Evolutionary conservation across 2,113 vertebrate genomes (phyloP).

Genomic region (Monarcha castaneiventris): DNA sequence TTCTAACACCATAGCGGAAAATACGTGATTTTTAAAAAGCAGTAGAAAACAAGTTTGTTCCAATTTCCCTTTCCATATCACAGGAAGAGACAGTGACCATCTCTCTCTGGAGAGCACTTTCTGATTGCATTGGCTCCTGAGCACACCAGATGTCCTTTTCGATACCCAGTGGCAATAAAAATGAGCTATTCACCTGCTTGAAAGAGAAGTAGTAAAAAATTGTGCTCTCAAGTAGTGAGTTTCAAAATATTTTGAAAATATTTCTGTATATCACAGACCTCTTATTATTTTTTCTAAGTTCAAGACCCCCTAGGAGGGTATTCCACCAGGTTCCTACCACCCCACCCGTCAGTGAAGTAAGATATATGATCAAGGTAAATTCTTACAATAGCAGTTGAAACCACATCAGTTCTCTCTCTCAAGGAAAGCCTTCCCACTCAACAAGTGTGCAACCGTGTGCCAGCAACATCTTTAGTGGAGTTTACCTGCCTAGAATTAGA

Average conservation of each 20-base stretch:
- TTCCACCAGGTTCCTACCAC: not conserved
- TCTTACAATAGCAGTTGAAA: not conserved
- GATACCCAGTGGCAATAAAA: not conserved
- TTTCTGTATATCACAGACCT: not conserved
- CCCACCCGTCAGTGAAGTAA: not conserved
- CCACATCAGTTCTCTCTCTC: not conserved
- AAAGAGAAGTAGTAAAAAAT: not conserved
- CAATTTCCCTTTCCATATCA: not conserved
- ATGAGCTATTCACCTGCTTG: not conserved
- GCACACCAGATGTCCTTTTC: not conserved
- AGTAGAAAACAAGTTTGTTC: not conserved
- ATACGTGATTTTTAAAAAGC: not conserved
- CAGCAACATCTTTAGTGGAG: not conserved
- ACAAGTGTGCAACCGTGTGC: rapidly evolving
- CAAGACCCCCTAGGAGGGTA: not conserved
- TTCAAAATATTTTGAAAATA: not conserved
- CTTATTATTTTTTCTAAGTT: not conserved
- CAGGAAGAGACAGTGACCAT: not conserved
- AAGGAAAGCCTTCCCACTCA: not conserved
- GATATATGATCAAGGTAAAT: not conserved
- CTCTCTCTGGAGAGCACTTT: not conserved
- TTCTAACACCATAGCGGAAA: not conserved
- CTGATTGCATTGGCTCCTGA: not conserved
- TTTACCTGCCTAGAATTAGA: not conserved
- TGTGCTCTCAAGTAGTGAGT: not conserved